These are phyloP conservation scores for Centropus unirufus DNA, from an alignment of 2,113 vertebrate species.

Conservation along the genomic window DNA sequence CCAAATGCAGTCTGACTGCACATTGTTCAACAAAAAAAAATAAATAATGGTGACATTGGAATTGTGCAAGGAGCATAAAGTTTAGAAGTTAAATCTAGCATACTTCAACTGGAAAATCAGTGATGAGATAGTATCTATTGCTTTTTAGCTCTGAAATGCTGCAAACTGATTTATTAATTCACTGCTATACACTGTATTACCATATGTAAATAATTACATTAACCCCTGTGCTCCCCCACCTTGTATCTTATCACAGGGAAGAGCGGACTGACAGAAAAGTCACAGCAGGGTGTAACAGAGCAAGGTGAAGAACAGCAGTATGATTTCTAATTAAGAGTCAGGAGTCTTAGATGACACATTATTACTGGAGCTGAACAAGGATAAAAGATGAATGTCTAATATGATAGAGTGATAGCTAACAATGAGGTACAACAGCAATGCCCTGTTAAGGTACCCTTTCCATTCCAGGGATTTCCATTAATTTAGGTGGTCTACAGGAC, in stretches of 20 bases:
- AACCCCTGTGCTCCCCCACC: constrained; percentile 35
- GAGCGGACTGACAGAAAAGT: constrained; percentile 38
- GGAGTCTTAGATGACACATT: constrained; percentile 25
- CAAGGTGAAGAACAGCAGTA: background rate
- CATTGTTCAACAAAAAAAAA: background rate
- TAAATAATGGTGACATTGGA: background rate
- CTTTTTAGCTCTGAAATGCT: background rate
- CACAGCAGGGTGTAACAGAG: background rate
- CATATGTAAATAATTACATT: constrained; percentile 62
- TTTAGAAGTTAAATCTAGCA: background rate
- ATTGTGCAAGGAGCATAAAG: background rate
- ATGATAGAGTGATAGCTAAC: background rate
- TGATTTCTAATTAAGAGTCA: constrained; percentile 55
- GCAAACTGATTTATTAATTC: constrained; percentile 25
- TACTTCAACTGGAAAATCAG: background rate
- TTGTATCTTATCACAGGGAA: constrained; percentile 40
- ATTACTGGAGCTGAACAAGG: constrained; percentile 18
- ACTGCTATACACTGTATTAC: background rate
- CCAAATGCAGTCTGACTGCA: background rate
- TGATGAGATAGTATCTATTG: background rate
- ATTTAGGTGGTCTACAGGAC: background rate
- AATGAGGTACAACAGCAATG: background rate
- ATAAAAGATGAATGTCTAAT: background rate
- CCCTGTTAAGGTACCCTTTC: background rate
- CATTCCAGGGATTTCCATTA: background rate